Conservation (phyloP, 1,140 invertebrate species). For the Homarus americanus region DNA sequence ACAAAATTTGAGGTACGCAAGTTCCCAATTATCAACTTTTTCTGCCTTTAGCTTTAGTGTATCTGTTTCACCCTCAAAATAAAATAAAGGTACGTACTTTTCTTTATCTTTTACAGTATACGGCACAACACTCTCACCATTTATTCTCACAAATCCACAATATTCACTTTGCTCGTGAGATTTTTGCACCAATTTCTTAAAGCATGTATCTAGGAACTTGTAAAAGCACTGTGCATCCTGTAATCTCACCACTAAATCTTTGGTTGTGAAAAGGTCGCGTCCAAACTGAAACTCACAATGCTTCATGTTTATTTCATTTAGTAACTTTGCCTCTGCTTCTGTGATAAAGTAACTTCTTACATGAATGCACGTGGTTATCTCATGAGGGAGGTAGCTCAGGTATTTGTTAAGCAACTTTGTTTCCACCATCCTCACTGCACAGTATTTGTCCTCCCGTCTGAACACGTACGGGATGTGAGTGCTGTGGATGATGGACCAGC, state of each 20-base stretch:
- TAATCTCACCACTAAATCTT: conserved; percentile 92
- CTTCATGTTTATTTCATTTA: conserved; percentile 95
- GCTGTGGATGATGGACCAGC: conserved; percentile 91
- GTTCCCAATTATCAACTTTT: conserved; percentile 92
- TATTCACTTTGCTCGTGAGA: conserved; percentile 83
- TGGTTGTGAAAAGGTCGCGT: conserved; percentile 90
- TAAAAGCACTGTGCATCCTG: conserved; percentile 94
- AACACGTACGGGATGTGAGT: conserved; percentile 93
- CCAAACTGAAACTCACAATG: conserved; percentile 96
- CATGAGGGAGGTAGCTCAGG: conserved; percentile 76
- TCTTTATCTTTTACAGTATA: conserved; percentile 91
- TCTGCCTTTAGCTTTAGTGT: conserved; percentile 89
- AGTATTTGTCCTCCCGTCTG: conserved; percentile 89
- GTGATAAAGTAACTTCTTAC: conserved; percentile 96
- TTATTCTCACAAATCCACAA: conserved; percentile 95
- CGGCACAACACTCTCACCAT: conserved; percentile 95
- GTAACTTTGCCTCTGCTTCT: conserved; percentile 90
- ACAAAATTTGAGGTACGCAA: conserved; percentile 95
- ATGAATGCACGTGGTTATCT: conserved; percentile 85
- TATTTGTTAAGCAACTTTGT: conserved; percentile 89
- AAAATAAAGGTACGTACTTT: conserved; percentile 92
- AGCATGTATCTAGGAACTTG: conserved; percentile 92
- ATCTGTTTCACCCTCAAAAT: conserved; percentile 95
- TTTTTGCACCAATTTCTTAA: conserved; percentile 85
- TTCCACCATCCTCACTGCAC: conserved; percentile 94